These are phyloP conservation scores for Seira ritae DNA, from an alignment of 2,888 invertebrate genomes.

Conservation along the genomic window DNA sequence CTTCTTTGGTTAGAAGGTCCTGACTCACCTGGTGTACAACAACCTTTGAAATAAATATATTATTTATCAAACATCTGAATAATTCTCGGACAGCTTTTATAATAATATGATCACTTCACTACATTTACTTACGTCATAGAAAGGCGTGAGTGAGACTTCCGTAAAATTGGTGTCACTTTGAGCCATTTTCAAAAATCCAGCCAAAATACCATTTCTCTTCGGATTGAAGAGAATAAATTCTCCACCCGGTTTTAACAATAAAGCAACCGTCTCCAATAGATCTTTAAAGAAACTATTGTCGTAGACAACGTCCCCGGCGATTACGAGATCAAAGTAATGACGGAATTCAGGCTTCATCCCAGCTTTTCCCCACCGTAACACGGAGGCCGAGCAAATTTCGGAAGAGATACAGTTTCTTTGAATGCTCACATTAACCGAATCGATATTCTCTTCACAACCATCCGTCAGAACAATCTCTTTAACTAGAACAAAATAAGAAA, in stretches of 20 bases:
- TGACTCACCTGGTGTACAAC: slow-evolving; percentile 25
- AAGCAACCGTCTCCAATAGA: slow-evolving; percentile 48
- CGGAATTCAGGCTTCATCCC: slow-evolving; percentile 43
- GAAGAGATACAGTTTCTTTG: slow-evolving; percentile 48
- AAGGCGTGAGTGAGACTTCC: slow-evolving; percentile 32
- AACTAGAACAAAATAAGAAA: slow-evolving; percentile 33
- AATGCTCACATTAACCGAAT: slow-evolving; percentile 51
- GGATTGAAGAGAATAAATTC: slow-evolving; percentile 66
- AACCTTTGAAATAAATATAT: no score
- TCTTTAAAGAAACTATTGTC: slow-evolving; percentile 27
- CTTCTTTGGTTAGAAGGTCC: slow-evolving; percentile 32
- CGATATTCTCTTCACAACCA: slow-evolving; percentile 58
- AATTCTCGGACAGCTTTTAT: no score
- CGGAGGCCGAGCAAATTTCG: slow-evolving; percentile 31
- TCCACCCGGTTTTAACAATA: slow-evolving; percentile 58
- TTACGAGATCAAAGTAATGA: slow-evolving; percentile 53
- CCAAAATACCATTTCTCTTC: slow-evolving; percentile 53
- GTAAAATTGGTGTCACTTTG: slow-evolving; percentile 26
- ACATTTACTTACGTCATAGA: no score
- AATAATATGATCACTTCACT: no score
- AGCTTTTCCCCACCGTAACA: slow-evolving; percentile 52
- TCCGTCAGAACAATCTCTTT: slow-evolving; percentile 60
- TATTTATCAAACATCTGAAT: no score
- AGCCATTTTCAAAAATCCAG: slow-evolving; percentile 37
- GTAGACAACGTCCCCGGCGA: slow-evolving; percentile 66